Evolutionary conservation across 1,140 invertebrate genomes (phyloP).

Genomic region (Drosophila mauritiana): DNA sequence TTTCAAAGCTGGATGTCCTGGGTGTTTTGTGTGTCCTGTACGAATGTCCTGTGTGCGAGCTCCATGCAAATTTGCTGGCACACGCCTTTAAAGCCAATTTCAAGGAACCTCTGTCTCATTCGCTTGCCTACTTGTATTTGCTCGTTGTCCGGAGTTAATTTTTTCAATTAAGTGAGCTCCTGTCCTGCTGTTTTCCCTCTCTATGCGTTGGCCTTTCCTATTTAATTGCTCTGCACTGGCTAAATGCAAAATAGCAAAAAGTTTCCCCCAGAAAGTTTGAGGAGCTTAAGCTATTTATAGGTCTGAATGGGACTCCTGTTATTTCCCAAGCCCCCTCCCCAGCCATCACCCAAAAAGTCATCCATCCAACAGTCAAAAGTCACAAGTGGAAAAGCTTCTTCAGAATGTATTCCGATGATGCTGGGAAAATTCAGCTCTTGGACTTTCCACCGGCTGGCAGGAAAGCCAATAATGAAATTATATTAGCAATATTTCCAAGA

Average conservation of each 20-base stretch:
- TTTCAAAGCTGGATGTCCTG: constrained; percentile 27
- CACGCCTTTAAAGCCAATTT: constrained; percentile 74
- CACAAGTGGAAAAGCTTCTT: constrained; percentile 57
- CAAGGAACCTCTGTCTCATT: constrained; percentile 29
- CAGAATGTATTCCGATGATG: constrained; percentile 35
- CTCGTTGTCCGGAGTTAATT: constrained; percentile 61
- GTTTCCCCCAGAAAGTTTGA: constrained; percentile 43
- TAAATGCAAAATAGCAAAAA: constrained; percentile 46
- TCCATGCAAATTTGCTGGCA: constrained; percentile 65
- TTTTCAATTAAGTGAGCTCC: constrained; percentile 75
- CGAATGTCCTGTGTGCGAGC: constrained; percentile 19
- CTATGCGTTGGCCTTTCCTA: constrained; percentile 37
- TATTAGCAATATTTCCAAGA: constrained; percentile 49
- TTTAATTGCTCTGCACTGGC: constrained; percentile 48
- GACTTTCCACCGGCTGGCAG: constrained; percentile 12
- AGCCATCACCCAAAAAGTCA: constrained; percentile 4
- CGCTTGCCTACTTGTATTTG: constrained; percentile 36
- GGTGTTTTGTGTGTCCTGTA: constrained; percentile 15
- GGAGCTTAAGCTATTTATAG: constrained; percentile 54
- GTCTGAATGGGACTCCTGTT: constrained; percentile 38
- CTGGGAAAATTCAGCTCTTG: constrained; percentile 20
- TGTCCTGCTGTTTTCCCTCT: constrained; percentile 10
- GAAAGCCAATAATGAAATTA: constrained; percentile 65
- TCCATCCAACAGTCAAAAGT: constrained; percentile 35
- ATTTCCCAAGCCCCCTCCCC: neutral